Evolutionary conservation across 2,113 vertebrate genomes (phyloP), one percentile per base, ranked within the genome.

Genomic region (Notothenia rossii): DNA sequence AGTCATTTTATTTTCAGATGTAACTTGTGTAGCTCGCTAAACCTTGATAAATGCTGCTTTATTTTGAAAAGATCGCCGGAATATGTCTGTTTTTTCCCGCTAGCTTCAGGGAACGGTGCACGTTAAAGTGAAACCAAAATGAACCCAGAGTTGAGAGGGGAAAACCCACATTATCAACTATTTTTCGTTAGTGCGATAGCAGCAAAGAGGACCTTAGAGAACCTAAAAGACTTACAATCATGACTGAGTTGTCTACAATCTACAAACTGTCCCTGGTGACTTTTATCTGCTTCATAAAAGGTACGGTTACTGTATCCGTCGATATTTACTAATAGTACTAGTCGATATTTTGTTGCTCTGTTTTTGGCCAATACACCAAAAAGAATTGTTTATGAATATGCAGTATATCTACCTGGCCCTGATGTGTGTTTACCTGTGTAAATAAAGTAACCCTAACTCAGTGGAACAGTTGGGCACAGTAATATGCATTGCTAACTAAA

Each of bases 201-300:
- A 36, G 36, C 14, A 20, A 10, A 13, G 7, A 54, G 11, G 3
- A 25, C 2, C 17, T 5, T 5, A 0, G 14, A 11, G 7, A 12
- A 15, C 17, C 49, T 0, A 2, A 9, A 14, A 45, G 0, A 36
- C 9, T 2, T 0, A 22, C 13, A 64, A 73, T 5, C 51, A 93
- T 93, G 92, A 82, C 72, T 0, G 1, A 85, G 0, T 0, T 91
- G 36, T 90, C 83, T n/a, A 79, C 84, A 0, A 74, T 91, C 53
- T 92, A 1, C 0, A 90, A 84, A 75, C 76, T 94, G 3, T 68
- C 48, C 11, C 22, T 93, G 66, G 8, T 94, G 10, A 75, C 88
- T 0, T 0, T 68, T 1, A 1, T 45, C 48, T 89, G 77, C 72
- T 77, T 72, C 62, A 3, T 74, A 4, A 53, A 83, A 65, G 93